Percentiles rank a stretch among this genome's conserved stretches.
These are phyloP conservation scores for Oreochromis mossambicus DNA, from an alignment of 2,797 vertebrate species.

Conservation along the genomic window DNA sequence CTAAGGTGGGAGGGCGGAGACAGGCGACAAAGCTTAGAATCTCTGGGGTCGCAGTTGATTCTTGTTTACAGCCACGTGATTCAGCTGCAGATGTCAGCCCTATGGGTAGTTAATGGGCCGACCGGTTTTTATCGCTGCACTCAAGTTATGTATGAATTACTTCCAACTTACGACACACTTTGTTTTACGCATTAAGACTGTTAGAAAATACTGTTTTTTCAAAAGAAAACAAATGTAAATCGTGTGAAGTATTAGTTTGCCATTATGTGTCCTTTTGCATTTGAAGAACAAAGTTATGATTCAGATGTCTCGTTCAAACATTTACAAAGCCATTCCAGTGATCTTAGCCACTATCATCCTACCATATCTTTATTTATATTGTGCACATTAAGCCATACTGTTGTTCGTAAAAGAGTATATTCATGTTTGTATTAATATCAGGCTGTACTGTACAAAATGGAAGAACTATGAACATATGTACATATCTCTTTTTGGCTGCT, in stretches of 20 bases:
- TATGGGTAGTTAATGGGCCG: conserved; percentile 72
- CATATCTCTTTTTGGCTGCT: conserved; percentile 84
- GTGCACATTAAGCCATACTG: conserved; percentile 71
- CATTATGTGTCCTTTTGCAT: conserved; percentile 77
- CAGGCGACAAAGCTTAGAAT: conserved; percentile 57
- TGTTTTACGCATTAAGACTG: conserved; percentile 69
- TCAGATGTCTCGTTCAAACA: conserved; percentile 57
- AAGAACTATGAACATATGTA: conserved; percentile 76
- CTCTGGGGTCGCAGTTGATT: conserved; percentile 74
- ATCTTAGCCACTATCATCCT: conserved; percentile 59
- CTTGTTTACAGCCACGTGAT: conserved; percentile 84
- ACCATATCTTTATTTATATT: conserved; percentile 49
- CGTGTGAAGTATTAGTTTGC: conserved; percentile 63
- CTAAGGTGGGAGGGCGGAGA: conserved; percentile 31
- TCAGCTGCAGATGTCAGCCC: conserved; percentile 82
- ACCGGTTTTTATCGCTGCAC: conserved; percentile 73
- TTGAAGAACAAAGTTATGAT: conserved; percentile 73
- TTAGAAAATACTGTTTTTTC: conserved; percentile 55
- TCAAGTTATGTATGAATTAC: conserved; percentile 66
- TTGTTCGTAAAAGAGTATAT: conserved; percentile 53
- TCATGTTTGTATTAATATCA: conserved; percentile 71
- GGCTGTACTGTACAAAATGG: conserved; percentile 75
- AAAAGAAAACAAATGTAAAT: conserved; percentile 43
- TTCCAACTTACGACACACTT: conserved; percentile 60
- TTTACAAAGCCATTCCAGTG: conserved; percentile 64